Evolutionary conservation across 2,797 vertebrate species (phyloP), one percentile per base, ranked within the genome.

Genomic region (Percopsis omiscomaycus): DNA sequence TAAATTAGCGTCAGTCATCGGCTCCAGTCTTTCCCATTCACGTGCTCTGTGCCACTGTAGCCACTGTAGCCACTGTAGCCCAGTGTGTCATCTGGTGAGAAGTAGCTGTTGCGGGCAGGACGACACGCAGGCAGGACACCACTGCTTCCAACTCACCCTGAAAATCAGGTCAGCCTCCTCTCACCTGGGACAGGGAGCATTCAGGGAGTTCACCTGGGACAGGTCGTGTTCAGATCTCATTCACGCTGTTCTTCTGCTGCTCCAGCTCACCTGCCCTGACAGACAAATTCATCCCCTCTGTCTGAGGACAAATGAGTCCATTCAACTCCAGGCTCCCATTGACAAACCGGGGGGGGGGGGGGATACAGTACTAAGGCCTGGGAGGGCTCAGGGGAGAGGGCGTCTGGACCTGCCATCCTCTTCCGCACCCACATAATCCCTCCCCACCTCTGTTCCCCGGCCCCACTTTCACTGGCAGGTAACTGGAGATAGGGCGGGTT

Each of bases 271-370:
- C 76, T 81, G 86, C 86, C 85, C 78, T 74, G 55, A 85, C 82
- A 89, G 88, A 92, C 91, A 92, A 92, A 92, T 92, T 92, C 91
- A 90, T 92, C 90, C 83, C 82, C 78, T 78, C 88, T 88, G 89
- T 92, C 89, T 88, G 83, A 84, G 79, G 85, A 92, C 92, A 93
- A 91, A 90, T 80, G 79, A 86, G 71, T 64, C 80, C 87, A 92
- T 92, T 93, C 92, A 92, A 91, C 75, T 75, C 54, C 16, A 82
- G 80, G 75, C 83, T 89, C 78, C 89, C 84, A 90, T 89, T 91
- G 90, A 92, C 81, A 87, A 80, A 84, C 78, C 15, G 80, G 76
- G 77, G 70, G 61, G 68, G 76, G 37, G 37, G 37, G 32, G 32
- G 32, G 32, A 1, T 84, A 88, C 89, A 88, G 86, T 88, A 81